phyloP scores from a whole-genome alignment of 2,113 vertebrate species.

The Ellobius talpinus region DNA sequence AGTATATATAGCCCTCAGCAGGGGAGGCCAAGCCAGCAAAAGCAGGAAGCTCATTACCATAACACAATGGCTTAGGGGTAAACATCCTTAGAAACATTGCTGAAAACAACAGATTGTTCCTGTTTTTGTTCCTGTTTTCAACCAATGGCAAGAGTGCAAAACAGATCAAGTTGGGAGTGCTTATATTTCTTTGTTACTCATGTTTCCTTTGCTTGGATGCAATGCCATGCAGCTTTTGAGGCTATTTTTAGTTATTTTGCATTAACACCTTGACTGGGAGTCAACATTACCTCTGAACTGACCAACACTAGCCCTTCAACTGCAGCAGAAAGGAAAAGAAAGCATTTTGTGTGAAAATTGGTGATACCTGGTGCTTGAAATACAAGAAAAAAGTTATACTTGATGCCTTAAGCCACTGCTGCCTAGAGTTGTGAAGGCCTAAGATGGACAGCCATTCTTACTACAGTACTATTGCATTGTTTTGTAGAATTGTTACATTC shows the following conservation, averaged over 20 bases:
- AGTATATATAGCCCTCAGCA: too few relatives aligned
- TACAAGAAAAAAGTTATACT: slow-evolving; percentile 66
- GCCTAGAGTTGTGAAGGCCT: slow-evolving; percentile 65
- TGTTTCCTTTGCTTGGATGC: slow-evolving; percentile 72
- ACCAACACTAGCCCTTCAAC: slow-evolving; percentile 55
- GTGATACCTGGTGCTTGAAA: slow-evolving; percentile 77
- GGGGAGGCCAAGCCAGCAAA: too few relatives aligned
- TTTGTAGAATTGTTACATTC: slow-evolving; percentile 84
- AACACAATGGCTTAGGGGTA: slow-evolving; percentile 10
- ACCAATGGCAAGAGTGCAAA: too few relatives aligned
- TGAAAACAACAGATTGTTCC: too few relatives aligned
- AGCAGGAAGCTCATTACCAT: too few relatives aligned
- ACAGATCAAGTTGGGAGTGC: too few relatives aligned
- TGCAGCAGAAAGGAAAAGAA: background rate
- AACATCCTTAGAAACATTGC: too few relatives aligned
- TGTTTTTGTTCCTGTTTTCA: too few relatives aligned
- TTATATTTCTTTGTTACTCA: slow-evolving; percentile 66
- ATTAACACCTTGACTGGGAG: slow-evolving; percentile 48
- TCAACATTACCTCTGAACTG: background rate
- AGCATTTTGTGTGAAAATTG: slow-evolving; percentile 27
- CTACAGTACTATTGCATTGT: slow-evolving; percentile 59
- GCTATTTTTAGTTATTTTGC: slow-evolving; percentile 77
- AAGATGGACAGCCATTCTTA: slow-evolving; percentile 46
- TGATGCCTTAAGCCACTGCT: slow-evolving; percentile 70
- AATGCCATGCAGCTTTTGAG: slow-evolving; percentile 56